Conservation (phyloP, 2,888 invertebrate genomes). For the Pandemis corylana region DNA sequence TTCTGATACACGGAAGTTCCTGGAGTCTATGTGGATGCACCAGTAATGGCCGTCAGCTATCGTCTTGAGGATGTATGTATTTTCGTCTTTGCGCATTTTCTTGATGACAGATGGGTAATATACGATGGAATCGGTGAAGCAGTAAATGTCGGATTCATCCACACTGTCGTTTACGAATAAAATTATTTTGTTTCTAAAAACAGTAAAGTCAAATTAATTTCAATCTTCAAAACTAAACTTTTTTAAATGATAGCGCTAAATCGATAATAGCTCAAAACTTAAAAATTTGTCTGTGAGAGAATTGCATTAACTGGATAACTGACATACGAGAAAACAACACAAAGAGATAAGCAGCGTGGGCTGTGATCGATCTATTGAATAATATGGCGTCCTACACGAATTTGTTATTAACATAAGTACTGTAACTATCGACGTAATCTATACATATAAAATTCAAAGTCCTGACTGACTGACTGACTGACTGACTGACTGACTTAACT, state of each 20-base stretch:
- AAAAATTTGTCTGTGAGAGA: background rate
- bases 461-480: too few relatives aligned
- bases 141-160: conserved; percentile 59
- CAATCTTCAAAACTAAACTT: background rate
- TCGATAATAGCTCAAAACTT: background rate
- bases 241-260: background rate
- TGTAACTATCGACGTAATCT: conserved; percentile 17
- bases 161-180: conserved; percentile 58
- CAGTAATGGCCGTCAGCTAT: conserved; percentile 74
- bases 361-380: conserved; percentile 31
- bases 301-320: background rate
- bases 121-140: conserved; percentile 71
- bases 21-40: conserved; percentile 69
- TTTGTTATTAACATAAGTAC: conserved; percentile 36
- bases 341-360: conserved; percentile 28
- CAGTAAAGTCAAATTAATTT: background rate
- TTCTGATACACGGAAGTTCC: conserved; percentile 57
- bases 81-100: conserved; percentile 51
- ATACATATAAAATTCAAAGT: too few relatives aligned
- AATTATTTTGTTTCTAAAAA: conserved; percentile 64
- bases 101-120: conserved; percentile 62
- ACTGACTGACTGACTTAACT: too few relatives aligned
- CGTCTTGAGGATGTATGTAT: conserved; percentile 58
- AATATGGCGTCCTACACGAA: conserved; percentile 25
- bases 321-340: background rate